These are phyloP conservation scores for Galerucella pusilla DNA, from an alignment of 2,888 invertebrate species.

Conservation along the genomic window DNA sequence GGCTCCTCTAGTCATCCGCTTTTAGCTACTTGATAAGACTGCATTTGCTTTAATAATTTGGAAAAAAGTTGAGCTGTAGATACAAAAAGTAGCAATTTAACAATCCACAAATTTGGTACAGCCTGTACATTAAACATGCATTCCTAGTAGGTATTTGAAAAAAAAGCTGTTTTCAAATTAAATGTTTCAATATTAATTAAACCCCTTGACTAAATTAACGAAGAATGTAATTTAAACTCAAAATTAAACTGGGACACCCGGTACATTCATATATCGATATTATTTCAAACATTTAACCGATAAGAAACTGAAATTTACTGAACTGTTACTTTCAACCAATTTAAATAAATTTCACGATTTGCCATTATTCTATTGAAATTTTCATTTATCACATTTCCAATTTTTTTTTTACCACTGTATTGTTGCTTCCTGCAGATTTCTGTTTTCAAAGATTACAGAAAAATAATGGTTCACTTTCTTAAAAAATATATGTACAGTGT, in stretches of 20 bases:
- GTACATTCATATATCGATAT: not conserved
- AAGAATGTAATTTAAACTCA: not conserved
- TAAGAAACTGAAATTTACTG: constrained; percentile 20
- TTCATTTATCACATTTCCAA: no score
- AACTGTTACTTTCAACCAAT: constrained; percentile 16
- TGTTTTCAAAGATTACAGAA: no score
- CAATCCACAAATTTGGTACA: not conserved
- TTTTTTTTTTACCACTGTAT: no score
- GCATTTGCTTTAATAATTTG: no score
- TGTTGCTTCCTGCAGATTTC: no score
- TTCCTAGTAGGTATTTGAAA: not conserved
- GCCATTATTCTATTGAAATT: not conserved
- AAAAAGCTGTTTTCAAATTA: not conserved
- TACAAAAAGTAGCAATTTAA: no score
- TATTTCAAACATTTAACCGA: constrained; percentile 1
- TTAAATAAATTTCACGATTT: not conserved
- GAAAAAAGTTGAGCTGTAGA: no score
- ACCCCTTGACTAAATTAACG: not conserved
- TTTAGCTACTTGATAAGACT: no score
- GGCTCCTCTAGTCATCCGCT: no score
- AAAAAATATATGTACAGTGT: no score
- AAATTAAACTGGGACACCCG: constrained; percentile 10
- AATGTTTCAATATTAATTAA: not conserved
- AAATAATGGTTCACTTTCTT: no score
- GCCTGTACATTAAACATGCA: not conserved